Evolutionary conservation across 2,113 vertebrate genomes (phyloP).

Genomic region (Saguinus imperator): DNA sequence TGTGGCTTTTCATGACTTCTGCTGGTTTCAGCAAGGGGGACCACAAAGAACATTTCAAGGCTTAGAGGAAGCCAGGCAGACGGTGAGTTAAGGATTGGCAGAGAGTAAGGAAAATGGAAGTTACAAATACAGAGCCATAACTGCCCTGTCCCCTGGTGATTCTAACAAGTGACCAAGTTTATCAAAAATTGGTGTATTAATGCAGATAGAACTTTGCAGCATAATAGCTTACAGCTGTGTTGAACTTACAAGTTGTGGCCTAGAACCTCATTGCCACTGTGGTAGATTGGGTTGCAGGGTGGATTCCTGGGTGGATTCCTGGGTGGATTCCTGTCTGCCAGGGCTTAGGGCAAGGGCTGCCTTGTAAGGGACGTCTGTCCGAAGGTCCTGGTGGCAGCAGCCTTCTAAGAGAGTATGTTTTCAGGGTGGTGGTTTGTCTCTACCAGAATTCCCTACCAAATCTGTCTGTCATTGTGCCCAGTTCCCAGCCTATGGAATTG

Average conservation of each 20-base stretch:
- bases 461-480: neutral
- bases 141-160: constrained; percentile 15
- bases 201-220: neutral
- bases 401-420: neutral
- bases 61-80: constrained; percentile 63
- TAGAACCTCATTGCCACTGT: neutral
- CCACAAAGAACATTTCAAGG: neutral
- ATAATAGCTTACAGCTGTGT: constrained; percentile 63
- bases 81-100: constrained; percentile 57
- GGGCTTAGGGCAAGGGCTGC: neutral
- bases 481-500: neutral
- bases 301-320: neutral
- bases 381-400: neutral
- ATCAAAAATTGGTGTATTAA: neutral
- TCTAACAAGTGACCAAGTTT: constrained; percentile 55
- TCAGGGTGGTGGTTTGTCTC: neutral
- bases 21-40: neutral
- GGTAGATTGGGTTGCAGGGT: neutral
- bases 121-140: constrained; percentile 9
- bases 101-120: constrained; percentile 60
- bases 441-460: neutral
- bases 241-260: neutral
- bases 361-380: neutral
- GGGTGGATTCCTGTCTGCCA: neutral
- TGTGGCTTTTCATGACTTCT: neutral